Conservation (phyloP, 2,797 vertebrate genomes). For the Threskiornis aethiopicus region DNA sequence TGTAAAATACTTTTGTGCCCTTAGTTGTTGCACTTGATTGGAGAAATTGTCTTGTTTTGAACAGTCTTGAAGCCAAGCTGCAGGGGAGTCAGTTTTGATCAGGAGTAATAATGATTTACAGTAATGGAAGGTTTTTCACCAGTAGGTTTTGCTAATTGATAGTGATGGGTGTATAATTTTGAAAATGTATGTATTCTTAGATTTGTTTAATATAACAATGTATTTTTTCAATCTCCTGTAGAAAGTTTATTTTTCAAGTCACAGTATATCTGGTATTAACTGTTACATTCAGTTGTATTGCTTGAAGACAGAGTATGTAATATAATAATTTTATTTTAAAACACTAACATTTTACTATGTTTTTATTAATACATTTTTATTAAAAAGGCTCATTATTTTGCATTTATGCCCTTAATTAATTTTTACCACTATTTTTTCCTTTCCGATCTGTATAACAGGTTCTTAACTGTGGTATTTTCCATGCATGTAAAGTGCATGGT, state of each 20-base stretch:
- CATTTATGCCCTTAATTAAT: background rate
- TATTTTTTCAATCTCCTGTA: background rate
- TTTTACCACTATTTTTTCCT: background rate
- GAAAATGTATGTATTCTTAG: background rate
- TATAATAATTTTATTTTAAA: background rate
- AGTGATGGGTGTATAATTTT: background rate
- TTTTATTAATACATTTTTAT: background rate
- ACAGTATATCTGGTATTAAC: background rate
- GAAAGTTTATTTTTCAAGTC: background rate
- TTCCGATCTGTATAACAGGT: background rate
- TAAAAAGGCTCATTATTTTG: background rate
- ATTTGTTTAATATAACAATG: background rate
- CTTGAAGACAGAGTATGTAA: background rate
- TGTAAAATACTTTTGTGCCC: background rate
- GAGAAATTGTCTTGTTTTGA: background rate
- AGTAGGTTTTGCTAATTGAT: background rate
- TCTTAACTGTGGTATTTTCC: background rate
- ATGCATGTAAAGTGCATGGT: background rate
- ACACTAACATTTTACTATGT: background rate
- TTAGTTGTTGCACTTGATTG: background rate
- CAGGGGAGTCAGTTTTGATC: background rate
- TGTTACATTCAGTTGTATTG: background rate
- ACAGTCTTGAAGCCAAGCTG: background rate
- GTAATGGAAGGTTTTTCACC: background rate
- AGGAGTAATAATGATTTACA: background rate